Base-by-base conservation (phyloP, 2,113 vertebrate genomes). In the Antechinus flavipes region DNA sequence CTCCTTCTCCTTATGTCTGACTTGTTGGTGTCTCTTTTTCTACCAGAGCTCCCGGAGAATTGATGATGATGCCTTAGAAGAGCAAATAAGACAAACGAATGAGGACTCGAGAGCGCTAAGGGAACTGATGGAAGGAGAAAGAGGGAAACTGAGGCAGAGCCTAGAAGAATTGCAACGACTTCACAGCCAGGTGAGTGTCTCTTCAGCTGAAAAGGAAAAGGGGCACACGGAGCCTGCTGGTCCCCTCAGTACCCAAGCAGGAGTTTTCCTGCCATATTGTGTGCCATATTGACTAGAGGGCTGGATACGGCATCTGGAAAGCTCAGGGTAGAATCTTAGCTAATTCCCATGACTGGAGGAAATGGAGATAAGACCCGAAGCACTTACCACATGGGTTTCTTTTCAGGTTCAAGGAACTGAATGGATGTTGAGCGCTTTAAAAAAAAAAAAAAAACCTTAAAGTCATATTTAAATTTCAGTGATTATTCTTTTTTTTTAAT, bases 21-120 rank as follows among this genome's bases (percentile, higher is more conserved):
- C 42, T 49, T 92, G 9, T 90, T 9, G 90, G 22, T 94, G 94
- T 93, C 94, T 98, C 94, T 97, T 89, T 91, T 14, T 0, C 97
- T 97, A 61, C 96, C 97, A 99, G 99, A 99, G 99, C 93, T 99
- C 99, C 42, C 99, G 99, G 92, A 99, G 99, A 97, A 99, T 99
- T 3, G 99, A 99, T 0, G 99, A 99, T 46, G 99, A 99, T 98
- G 99, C 99, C 94, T 98, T 99, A 98, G 99, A 99, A 98, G 99
- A 99, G 54, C 99, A 99, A 98, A 99, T 99, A 97, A 99, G 99
- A 98, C 99, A 99, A 97, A 99, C 99, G 56, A 99, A 99, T 14
- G 99, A 99, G 97, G 99, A 99, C 96, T 99, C 99, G 0, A 98
- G 99, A 98, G 99, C 99, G 91, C 98, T 99, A 93, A 98, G 99